Conservation (phyloP, 2,888 invertebrate species). For the Anoplius nigerrimus region DNA sequence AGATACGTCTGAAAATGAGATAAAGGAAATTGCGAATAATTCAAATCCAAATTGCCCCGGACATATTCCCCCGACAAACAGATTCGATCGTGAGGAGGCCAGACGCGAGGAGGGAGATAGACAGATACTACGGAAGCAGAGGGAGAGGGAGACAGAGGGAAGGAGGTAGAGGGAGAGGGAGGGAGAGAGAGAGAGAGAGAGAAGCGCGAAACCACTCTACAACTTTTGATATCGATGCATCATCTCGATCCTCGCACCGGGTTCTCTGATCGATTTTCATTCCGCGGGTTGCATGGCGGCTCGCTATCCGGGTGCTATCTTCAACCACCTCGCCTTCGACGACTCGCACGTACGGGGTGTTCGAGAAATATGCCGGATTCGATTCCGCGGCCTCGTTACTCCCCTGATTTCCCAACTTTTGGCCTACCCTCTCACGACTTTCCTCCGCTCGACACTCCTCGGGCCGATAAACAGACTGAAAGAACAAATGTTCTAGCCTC, state of each 20-base stretch:
- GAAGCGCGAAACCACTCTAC: conserved; percentile 70
- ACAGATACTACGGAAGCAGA: conserved; percentile 22
- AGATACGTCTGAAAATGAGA: conserved; percentile 54
- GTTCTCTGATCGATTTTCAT: conserved; percentile 73
- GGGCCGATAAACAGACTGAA: no score
- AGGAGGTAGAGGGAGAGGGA: conserved; percentile 29
- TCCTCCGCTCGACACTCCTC: no score
- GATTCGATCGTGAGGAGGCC: conserved; percentile 58
- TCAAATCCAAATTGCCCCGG: conserved; percentile 70
- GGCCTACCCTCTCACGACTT: no score
- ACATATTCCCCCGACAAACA: conserved; percentile 62
- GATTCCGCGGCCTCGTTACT: neutral
- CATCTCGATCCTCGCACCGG: conserved; percentile 71
- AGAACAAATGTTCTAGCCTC: no score
- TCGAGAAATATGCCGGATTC: conserved; percentile 42
- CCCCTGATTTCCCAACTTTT: neutral
- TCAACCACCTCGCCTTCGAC: conserved; percentile 62
- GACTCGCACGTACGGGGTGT: conserved; percentile 60
- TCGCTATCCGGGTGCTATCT: conserved; percentile 69
- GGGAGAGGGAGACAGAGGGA: conserved; percentile 17
- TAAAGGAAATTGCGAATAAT: conserved; percentile 72
- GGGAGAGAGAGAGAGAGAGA: conserved; percentile 45
- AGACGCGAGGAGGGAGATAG: conserved; percentile 25
- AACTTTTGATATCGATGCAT: conserved; percentile 74
- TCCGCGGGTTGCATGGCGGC: conserved; percentile 69